Evolutionary conservation across 2,113 vertebrate genomes (phyloP), one percentile per base, ranked within the genome.

Genomic region (Copsychus sechellarum): DNA sequence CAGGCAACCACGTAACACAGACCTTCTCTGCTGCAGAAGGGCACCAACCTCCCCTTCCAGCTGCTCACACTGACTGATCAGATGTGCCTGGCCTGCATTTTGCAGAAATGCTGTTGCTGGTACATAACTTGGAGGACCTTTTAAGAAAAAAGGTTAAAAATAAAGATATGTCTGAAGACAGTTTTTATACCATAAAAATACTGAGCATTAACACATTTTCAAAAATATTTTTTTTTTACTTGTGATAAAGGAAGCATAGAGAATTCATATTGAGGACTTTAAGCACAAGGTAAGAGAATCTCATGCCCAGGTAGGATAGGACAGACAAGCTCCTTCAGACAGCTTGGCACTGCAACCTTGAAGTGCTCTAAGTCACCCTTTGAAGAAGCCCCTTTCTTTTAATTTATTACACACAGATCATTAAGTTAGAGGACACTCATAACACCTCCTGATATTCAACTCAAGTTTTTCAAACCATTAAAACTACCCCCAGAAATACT

Each of bases 71-170:
- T 99, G 99, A 94, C 98, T 99, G 91, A 99, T 99, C 3, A 99
- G 97, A 90, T 99, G 99, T 21, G 99, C 99, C 97, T 99, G 99
- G 60, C 99, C 99, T 6, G 99, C 99, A 5, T 99, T 99, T 89
- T 99, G 99, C 74, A 99, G 97, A 95, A 99, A 99, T 12, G 99
- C 98, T 33, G 99, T 99, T 15, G 99, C 99, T 34, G 99, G 99
- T 11, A 99, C 99, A 2, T 99, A 99, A 96, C 99, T 99, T 6
- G 99, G 99, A n/a, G 99, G 99, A 91, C 99, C 99, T 99, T 97
- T 65, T n/a, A 65, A 80, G 77, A 82, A 83, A 97, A 71, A 76
- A 5, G 9, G 12, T 91, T 61, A 62, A 70, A 73, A 77, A 83
- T 54, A n/a, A 67, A 72, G 26, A 31, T 3, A 34, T 61, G 40